These are phyloP conservation scores for Toxotes lorentzi DNA, from an alignment of 2,797 vertebrate genomes.

Conservation along the genomic window DNA sequence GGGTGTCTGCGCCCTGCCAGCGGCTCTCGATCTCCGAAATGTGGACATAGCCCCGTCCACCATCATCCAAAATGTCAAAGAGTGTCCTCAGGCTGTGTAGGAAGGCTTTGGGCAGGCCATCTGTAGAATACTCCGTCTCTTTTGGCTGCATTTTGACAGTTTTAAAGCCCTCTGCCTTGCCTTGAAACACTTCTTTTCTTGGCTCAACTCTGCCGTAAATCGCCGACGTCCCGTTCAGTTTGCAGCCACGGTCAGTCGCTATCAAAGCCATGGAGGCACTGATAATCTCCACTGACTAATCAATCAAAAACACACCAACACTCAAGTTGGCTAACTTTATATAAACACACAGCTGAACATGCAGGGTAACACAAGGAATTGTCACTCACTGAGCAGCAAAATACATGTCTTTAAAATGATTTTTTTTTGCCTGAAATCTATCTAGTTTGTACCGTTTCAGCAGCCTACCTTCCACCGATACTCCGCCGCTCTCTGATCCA, in stretches of 20 bases:
- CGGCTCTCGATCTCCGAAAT: conserved; percentile 96
- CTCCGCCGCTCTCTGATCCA: conserved; percentile 41
- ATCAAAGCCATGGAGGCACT: conserved; percentile 76
- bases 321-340: conserved; percentile 1
- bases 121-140: conserved; percentile 81
- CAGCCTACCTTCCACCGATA: background rate
- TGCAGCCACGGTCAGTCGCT: conserved; percentile 78
- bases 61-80: conserved; percentile 95
- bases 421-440: background rate
- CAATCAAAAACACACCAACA: conserved; percentile 37
- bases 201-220: conserved; percentile 62
- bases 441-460: background rate
- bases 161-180: conserved; percentile 47
- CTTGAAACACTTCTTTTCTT: conserved; percentile 58
- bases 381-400: background rate
- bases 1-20: conserved; percentile 91
- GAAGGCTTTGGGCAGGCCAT: conserved; percentile 92
- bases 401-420: background rate
- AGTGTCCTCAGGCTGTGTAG: conserved; percentile 93
- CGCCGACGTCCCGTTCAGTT: conserved; percentile 66
- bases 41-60: conserved; percentile 90
- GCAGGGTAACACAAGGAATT: rapidly evolving
- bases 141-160: conserved; percentile 65
- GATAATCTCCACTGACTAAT: conserved; percentile 8
- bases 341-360: background rate